Conservation (phyloP, 2,797 vertebrate species). For the Nyctalus aviator region DNA sequence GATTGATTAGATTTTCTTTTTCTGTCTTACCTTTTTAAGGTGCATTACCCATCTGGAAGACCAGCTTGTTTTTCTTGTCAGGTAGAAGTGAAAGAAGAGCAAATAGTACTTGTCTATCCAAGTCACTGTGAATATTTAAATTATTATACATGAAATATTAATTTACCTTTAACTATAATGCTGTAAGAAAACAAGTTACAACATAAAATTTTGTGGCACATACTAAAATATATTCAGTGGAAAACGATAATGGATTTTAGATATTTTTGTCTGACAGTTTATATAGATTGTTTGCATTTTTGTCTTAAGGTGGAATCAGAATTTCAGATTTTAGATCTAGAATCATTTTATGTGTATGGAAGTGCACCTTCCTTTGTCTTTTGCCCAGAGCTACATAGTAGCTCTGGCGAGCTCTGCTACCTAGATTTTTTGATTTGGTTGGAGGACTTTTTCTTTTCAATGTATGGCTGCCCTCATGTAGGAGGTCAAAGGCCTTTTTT, state of each 20-base stretch:
- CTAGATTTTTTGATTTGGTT: constrained; percentile 32
- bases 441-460: constrained; percentile 33
- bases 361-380: not conserved
- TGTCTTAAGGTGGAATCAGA: constrained; percentile 4
- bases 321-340: constrained; percentile 35
- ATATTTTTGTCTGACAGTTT: constrained; percentile 7
- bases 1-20: not conserved
- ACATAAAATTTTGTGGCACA: not conserved
- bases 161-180: constrained; percentile 9
- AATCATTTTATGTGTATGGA: not conserved
- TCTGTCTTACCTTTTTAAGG: not conserved
- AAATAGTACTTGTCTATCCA: not conserved
- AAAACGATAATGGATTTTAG: constrained; percentile 8
- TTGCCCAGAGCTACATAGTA: not conserved
- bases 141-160: not conserved
- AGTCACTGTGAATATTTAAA: constrained; percentile 33
- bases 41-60: not conserved
- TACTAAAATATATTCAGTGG: not conserved
- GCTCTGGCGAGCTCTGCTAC: not conserved
- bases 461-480: not conserved
- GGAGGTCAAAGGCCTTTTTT: not conserved
- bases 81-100: not conserved
- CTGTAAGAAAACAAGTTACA: not conserved
- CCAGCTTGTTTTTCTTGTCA: constrained; percentile 3
- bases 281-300: not conserved